Percentiles rank a stretch among this genome's conserved stretches.
phyloP scores from a whole-genome alignment of 2,113 vertebrate genomes.

The Merops nubicus region DNA sequence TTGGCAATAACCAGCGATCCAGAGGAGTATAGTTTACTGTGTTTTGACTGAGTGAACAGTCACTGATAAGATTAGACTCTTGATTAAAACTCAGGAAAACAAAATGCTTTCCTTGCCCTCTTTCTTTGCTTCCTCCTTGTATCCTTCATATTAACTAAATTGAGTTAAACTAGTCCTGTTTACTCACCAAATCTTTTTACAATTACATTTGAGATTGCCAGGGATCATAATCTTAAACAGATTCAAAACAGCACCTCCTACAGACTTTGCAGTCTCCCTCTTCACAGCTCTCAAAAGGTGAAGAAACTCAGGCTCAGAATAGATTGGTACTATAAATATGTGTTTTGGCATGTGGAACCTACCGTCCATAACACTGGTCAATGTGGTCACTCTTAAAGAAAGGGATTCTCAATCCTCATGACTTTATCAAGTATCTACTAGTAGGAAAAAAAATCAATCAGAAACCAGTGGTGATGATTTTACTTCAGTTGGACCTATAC shows the following conservation, averaged over 20 bases:
- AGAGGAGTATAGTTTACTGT: not conserved
- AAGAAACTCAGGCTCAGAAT: not conserved
- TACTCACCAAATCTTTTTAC: not conserved
- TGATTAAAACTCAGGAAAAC: slow-evolving; percentile 6
- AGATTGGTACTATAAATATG: not conserved
- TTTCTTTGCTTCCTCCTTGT: not conserved
- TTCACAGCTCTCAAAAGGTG: not conserved
- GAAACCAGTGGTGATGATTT: not conserved
- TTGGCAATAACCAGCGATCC: not conserved
- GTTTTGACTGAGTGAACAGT: not conserved
- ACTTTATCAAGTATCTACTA: not conserved
- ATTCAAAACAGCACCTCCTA: not conserved
- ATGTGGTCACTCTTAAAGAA: not conserved
- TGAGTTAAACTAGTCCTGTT: not conserved
- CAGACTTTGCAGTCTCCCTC: not conserved
- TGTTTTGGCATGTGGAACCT: not conserved
- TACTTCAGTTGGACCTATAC: not conserved
- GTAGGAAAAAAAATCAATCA: not conserved
- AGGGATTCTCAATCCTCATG: not conserved
- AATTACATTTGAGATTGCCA: not conserved
- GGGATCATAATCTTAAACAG: not conserved
- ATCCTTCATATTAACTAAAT: not conserved
- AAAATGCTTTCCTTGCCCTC: not conserved
- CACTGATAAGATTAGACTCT: not conserved
- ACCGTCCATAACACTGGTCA: not conserved